Percentiles rank a stretch among this genome's conserved stretches.
phyloP scores from a whole-genome alignment of 2,113 vertebrate species.

The Tragelaphus strepsiceros region DNA sequence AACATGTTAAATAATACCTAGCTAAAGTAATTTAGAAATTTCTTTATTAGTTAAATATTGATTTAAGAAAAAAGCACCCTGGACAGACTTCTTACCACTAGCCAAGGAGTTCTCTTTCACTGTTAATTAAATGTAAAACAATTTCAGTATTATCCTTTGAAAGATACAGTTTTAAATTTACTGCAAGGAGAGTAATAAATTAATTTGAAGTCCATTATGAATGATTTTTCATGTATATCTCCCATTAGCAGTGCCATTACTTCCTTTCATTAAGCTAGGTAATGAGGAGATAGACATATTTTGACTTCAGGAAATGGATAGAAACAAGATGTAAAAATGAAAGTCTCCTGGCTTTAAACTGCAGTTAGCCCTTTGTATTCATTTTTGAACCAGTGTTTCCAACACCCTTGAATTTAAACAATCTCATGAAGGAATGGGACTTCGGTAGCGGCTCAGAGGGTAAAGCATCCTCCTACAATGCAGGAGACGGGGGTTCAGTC shows the following conservation, averaged over 20 bases:
- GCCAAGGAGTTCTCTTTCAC: not conserved
- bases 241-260: not conserved
- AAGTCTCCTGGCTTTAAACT: not conserved
- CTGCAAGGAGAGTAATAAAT: not conserved
- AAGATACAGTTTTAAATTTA: not conserved
- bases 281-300: not conserved
- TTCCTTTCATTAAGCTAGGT: not conserved
- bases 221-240: not conserved
- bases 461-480: not conserved
- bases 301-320: not conserved
- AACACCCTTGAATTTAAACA: not conserved
- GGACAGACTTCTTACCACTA: not conserved
- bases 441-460: not conserved
- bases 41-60: not conserved
- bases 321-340: not conserved
- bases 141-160: slow-evolving; percentile 13
- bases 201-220: not conserved
- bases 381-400: not conserved
- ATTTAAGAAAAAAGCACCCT: not conserved
- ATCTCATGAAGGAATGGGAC: not conserved
- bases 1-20: not conserved
- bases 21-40: not conserved
- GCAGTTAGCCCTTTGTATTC: not conserved
- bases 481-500: accelerated
- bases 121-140: slow-evolving; percentile 19